Base-by-base conservation (phyloP, 2,797 vertebrate genomes). In the Yasuhikotakia modesta region DNA sequence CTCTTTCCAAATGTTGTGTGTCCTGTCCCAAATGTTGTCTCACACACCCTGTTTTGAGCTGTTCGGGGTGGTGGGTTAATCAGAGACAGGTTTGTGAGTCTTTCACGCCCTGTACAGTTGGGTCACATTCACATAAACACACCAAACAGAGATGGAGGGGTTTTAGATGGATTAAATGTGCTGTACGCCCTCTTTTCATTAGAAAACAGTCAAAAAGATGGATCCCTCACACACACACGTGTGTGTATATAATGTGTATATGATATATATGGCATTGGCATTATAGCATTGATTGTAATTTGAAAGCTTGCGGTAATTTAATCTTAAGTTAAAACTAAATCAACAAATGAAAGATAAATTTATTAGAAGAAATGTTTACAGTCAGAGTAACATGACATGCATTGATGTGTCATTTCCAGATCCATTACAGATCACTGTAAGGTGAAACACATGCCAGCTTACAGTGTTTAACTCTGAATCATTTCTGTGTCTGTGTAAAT, bases 1-100 rank as follows among this genome's bases (percentile, higher is more conserved):
- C 39, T 32, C 53, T 80, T 58, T 74, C 73, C 80, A 82, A 79
- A 84, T 84, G 83, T 82, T 80, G 58, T 64, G 77, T 58, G 74
- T 84, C 80, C 80, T 80, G 35, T 81, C 76, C 69, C 73, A 30
- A 73, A 69, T 50, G 73, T 39, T 67, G 17, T 2, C 55, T 30
- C 48, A 43, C 72, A 75, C 76, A 69, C 73, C 78, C 50, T 48
- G 53, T 60, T 39, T 67, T 55, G 53, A 79, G 65, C 30, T 64
- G 22, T 61, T 78, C 70, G 75, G 46, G 75, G 66, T 2, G 70
- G 73, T 39, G 66, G 77, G 63, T 82, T 83, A 83, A 83, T 78
- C 50, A 61, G 58, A 69, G 80, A 27, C 81, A 83, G 78, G 66
- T 74, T 50, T 63, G 52, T 64, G 58, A 77, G 63, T 57, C 67